Conservation (phyloP, 1,140 invertebrate genomes). For the Caenorhabditis inopinata region DNA sequence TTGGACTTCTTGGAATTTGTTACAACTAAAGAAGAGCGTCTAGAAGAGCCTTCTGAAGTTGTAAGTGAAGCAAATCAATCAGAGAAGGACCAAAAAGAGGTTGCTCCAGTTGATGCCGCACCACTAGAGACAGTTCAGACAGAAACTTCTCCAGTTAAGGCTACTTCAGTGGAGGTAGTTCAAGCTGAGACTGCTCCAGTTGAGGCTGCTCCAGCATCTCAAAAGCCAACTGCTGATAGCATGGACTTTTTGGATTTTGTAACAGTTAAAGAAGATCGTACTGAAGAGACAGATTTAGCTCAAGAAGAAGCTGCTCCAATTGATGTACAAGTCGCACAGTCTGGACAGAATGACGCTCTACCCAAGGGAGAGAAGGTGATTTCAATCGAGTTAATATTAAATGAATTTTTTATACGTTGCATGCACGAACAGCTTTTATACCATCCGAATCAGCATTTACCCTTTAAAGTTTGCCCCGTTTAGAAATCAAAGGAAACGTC, state of each 20-base stretch:
- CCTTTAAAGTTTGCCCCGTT: not conserved
- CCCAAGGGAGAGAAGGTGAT: not conserved
- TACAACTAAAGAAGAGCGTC: not conserved
- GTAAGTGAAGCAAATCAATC: too few species aligned
- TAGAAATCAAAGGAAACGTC: not conserved
- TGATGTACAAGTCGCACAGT: not conserved
- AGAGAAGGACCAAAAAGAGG: too few species aligned
- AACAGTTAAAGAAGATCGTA: not conserved
- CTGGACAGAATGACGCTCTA: not conserved
- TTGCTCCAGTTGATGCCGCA: not conserved
- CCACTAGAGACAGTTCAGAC: not conserved
- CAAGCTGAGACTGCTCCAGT: not conserved
- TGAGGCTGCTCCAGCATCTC: not conserved
- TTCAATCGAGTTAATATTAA: too few species aligned
- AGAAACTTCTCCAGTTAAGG: not conserved
- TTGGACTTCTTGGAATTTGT: slow-evolving; percentile 41
- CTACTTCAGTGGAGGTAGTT: not conserved
- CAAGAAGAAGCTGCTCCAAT: not conserved
- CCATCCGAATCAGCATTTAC: not conserved
- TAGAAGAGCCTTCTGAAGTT: too few species aligned
- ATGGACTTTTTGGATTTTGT: slow-evolving; percentile 40
- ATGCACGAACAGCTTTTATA: not conserved
- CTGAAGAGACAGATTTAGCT: not conserved
- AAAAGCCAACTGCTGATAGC: slow-evolving; percentile 25
- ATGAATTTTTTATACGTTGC: not conserved